Percentiles rank a stretch among this genome's conserved stretches.
phyloP scores from a whole-genome alignment of 2,797 vertebrate species.

The Acrocephalus scirpaceus region DNA sequence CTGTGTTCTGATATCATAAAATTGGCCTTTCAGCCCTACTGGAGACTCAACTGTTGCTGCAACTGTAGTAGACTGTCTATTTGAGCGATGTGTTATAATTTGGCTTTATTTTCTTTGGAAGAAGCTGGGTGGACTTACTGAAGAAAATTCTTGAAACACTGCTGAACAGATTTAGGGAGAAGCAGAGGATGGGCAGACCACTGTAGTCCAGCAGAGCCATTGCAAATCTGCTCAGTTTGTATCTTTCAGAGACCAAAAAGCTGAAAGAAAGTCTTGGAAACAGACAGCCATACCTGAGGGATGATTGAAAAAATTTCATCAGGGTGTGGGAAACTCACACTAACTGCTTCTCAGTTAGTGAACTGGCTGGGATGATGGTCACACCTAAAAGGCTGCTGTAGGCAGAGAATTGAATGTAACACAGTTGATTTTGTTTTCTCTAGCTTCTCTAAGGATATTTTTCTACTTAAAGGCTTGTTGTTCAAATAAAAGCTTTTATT shows the following conservation, averaged over 20 bases:
- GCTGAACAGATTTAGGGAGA: neutral
- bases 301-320: neutral
- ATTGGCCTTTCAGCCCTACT: neutral
- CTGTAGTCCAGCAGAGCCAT: neutral
- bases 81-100: neutral
- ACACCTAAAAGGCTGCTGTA: neutral
- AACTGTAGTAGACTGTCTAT: neutral
- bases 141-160: neutral
- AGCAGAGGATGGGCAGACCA: neutral
- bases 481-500: neutral
- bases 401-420: neutral
- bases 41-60: neutral
- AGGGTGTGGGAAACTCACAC: neutral
- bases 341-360: neutral
- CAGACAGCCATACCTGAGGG: neutral
- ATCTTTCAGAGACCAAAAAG: neutral
- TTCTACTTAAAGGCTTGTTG: neutral
- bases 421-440: neutral
- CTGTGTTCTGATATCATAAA: neutral
- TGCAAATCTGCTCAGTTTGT: neutral
- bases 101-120: neutral
- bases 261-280: neutral
- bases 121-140: neutral
- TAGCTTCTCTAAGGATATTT: neutral
- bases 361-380: neutral